Conservation (phyloP, 1,140 invertebrate species). For the Hyles vespertilio region DNA sequence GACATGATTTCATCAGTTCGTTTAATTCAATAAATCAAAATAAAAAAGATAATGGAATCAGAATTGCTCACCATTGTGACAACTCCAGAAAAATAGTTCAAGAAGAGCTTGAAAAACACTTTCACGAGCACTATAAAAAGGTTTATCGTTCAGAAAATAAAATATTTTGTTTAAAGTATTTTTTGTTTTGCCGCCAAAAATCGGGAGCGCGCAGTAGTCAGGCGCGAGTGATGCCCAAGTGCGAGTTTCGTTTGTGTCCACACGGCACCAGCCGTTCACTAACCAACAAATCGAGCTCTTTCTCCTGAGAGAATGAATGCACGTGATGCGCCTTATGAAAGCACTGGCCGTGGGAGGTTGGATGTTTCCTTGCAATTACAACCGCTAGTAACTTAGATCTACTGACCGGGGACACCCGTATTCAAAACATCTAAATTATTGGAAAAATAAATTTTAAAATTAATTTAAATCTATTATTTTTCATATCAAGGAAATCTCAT, state of each 20-base stretch:
- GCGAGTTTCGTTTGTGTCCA: constrained; percentile 45
- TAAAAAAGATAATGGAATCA: too few relatives aligned
- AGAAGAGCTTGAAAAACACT: not conserved
- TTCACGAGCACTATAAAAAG: not conserved
- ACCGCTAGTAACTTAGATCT: not conserved
- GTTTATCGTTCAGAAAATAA: not conserved
- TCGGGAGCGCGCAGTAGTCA: constrained; percentile 26
- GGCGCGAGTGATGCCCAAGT: constrained; percentile 36
- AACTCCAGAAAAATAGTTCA: too few relatives aligned
- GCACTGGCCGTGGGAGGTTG: constrained; percentile 47
- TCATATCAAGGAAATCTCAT: too few relatives aligned
- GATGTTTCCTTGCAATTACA: constrained; percentile 9
- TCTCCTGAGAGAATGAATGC: constrained; percentile 47
- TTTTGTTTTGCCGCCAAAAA: constrained; percentile 36
- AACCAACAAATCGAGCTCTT: constrained; percentile 41
- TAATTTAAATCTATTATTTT: too few relatives aligned
- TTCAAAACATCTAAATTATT: too few relatives aligned
- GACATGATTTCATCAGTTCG: too few relatives aligned
- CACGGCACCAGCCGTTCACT: constrained; percentile 38
- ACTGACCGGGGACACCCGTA: too few relatives aligned
- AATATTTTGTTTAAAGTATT: not conserved
- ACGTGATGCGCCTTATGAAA: constrained; percentile 65
- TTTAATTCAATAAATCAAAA: too few relatives aligned
- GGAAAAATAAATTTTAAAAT: too few relatives aligned
- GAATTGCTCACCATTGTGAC: too few relatives aligned